phyloP scores from a whole-genome alignment of 2,797 vertebrate genomes.

The Acrossocheilus fasciatus region DNA sequence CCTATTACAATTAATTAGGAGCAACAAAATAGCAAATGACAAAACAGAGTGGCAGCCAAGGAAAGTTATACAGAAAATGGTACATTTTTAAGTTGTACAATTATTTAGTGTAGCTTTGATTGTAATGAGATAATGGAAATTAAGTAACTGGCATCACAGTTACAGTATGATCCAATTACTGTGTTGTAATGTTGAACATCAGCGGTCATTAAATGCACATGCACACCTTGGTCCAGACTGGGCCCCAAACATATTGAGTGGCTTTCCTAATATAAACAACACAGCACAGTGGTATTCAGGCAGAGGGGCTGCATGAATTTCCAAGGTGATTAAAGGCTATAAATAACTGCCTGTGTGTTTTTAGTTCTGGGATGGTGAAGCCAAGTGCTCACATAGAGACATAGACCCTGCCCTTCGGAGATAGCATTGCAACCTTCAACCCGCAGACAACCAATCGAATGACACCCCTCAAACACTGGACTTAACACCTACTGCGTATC shows the following conservation, averaged over 20 bases:
- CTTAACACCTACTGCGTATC: constrained; percentile 62
- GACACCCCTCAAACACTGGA: constrained; percentile 75
- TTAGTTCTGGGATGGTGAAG: constrained; percentile 61
- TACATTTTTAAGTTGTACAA: not conserved
- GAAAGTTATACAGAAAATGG: not conserved
- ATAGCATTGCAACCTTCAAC: constrained; percentile 63
- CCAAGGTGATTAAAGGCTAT: constrained; percentile 83
- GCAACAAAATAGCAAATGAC: not conserved
- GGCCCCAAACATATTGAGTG: constrained; percentile 42
- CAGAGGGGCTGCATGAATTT: constrained; percentile 78
- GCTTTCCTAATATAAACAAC: constrained; percentile 74
- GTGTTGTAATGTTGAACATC: not conserved
- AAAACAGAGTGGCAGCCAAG: not conserved
- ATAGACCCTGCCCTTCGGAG: constrained; percentile 64
- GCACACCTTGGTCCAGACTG: constrained; percentile 4
- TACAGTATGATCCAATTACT: not conserved
- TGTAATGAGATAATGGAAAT: not conserved
- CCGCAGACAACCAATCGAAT: constrained; percentile 70
- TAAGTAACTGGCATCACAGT: not conserved
- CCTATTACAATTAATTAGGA: not conserved
- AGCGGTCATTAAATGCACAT: not conserved
- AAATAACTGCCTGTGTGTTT: constrained; percentile 75
- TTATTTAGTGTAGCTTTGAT: not conserved
- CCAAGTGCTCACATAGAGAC: constrained; percentile 54
- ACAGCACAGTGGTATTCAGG: constrained; percentile 75